Evolutionary conservation across 2,797 vertebrate genomes (phyloP).

Genomic region (Bovichtus variegatus): DNA sequence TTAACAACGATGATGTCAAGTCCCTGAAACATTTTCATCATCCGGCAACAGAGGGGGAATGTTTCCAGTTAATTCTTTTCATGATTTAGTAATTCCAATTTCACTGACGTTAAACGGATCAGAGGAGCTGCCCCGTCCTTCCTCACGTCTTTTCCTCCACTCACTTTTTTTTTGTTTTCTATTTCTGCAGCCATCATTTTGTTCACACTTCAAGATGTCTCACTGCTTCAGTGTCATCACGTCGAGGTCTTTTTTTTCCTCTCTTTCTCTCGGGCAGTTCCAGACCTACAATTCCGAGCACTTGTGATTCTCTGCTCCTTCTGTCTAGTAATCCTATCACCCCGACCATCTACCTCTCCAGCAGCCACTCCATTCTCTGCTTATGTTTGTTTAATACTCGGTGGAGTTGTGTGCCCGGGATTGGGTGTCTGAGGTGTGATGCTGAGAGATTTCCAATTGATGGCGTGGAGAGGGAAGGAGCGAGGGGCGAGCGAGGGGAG

Average conservation of each 20-base stretch:
- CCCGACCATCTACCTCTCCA: conserved; percentile 77
- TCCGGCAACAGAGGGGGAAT: conserved; percentile 57
- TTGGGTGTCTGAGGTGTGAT: conserved; percentile 76
- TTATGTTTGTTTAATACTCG: conserved; percentile 89
- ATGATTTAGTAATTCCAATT: conserved; percentile 71
- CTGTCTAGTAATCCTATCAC: conserved; percentile 77
- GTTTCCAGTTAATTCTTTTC: conserved; percentile 71
- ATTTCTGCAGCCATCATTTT: conserved; percentile 43
- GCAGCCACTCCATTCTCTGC: conserved; percentile 81
- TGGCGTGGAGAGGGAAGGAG: conserved; percentile 65
- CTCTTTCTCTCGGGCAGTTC: conserved; percentile 31
- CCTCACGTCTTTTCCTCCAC: background rate
- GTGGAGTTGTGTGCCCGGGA: conserved; percentile 78
- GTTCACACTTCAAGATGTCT: conserved; percentile 45
- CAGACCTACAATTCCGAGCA: conserved; percentile 69
- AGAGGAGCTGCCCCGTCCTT: conserved; percentile 40
- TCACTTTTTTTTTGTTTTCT: conserved; percentile 50
- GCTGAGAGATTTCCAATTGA: conserved; percentile 81
- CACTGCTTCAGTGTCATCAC: conserved; percentile 58
- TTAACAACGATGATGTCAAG: conserved; percentile 74
- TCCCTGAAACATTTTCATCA: conserved; percentile 80
- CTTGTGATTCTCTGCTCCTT: conserved; percentile 77
- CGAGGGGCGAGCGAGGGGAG: conserved; percentile 39
- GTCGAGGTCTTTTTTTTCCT: conserved; percentile 12
- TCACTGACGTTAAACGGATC: conserved; percentile 42